Evolutionary conservation across 2,888 invertebrate genomes (phyloP).

Genomic region (Perizoma affinitatum): DNA sequence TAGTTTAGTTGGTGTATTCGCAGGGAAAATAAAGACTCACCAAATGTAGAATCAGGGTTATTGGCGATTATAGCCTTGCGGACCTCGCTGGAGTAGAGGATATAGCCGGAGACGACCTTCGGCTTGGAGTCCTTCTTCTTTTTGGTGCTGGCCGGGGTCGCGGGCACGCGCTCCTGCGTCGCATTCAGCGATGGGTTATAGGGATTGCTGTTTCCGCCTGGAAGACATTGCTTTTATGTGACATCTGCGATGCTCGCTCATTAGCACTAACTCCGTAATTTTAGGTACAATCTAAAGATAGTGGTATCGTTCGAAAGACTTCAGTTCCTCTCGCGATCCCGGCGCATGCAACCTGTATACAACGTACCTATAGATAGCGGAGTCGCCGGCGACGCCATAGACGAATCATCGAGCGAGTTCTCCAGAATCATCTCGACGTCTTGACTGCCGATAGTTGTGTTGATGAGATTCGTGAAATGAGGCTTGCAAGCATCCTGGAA

Average conservation of each 20-base stretch:
- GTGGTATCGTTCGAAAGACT: too few species aligned
- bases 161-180: slow-evolving; percentile 58
- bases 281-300: too few species aligned
- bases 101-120: slow-evolving; percentile 97
- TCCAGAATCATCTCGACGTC: slow-evolving; percentile 88
- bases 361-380: slow-evolving; percentile 80
- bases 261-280: too few species aligned
- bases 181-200: slow-evolving; percentile 72
- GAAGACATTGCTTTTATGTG: too few species aligned
- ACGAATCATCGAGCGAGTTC: slow-evolving; percentile 92
- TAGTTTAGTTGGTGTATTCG: too few species aligned
- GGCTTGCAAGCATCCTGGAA: slow-evolving; percentile 81
- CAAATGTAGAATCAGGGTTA: slow-evolving; percentile 97
- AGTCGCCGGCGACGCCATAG: slow-evolving; percentile 91
- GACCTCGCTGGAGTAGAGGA: slow-evolving; percentile 98
- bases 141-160: slow-evolving; percentile 64
- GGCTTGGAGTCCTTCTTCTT: slow-evolving; percentile 86
- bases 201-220: slow-evolving; percentile 80
- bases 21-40: slow-evolving; percentile 82
- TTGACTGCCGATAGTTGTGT: slow-evolving; percentile 78
- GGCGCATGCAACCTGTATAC: too few species aligned
- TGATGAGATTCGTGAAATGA: slow-evolving; percentile 85
- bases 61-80: slow-evolving; percentile 95
- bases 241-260: too few species aligned
- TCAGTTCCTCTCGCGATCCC: too few species aligned